Evolutionary conservation across 1,140 invertebrate species (phyloP), one percentile per base, ranked within the genome.

Genomic region (Trichomalopsis sarcophagae): DNA sequence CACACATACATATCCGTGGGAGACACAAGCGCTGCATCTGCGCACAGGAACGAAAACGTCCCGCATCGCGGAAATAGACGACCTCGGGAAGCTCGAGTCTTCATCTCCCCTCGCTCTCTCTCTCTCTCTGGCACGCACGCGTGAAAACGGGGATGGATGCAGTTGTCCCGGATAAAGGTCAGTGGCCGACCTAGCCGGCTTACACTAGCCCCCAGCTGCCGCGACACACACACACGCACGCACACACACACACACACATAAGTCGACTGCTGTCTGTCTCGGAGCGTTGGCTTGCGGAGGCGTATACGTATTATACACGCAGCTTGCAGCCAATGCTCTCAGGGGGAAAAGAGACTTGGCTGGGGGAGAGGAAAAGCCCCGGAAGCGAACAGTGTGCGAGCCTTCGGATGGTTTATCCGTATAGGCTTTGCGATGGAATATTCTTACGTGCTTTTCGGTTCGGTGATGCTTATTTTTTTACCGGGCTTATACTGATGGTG

Each of bases 81-180:
- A 80, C 78, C 62, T 80, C 66, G 78, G 30, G 13, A 21, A 62
- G 0, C 23, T 33, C 30, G 23, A 27, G 6, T 23, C 75, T 44
- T 27, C 77, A n/a, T 23, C 75, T 44, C 55, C 77, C 27, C 55
- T 17, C 47, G 0, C 27, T 2, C 27, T 27, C 10, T 50, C 47
- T 50, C 21, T n/a, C 69, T 73, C 27, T 73, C 33, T 73, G 2
- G 69, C 23, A 62, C 55, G 1, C 73, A 21, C 40, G n/a, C 17
- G 23, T n/a, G 47, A 73, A 81, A 73, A 81, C 69, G 69, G 80
- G 69, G 69, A 81, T 81, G 80, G 44, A 73, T 47, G 27, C 68
- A 33, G 80, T 81, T 81, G 80, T 88, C 91, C 90, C 90, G 89
- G 89, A 91, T 91, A 91, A 90, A 91, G 90, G 90, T 91, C 91